Evolutionary conservation across 1,140 invertebrate species (phyloP), one percentile per base, ranked within the genome.

Genomic region (Drosophila serrata): DNA sequence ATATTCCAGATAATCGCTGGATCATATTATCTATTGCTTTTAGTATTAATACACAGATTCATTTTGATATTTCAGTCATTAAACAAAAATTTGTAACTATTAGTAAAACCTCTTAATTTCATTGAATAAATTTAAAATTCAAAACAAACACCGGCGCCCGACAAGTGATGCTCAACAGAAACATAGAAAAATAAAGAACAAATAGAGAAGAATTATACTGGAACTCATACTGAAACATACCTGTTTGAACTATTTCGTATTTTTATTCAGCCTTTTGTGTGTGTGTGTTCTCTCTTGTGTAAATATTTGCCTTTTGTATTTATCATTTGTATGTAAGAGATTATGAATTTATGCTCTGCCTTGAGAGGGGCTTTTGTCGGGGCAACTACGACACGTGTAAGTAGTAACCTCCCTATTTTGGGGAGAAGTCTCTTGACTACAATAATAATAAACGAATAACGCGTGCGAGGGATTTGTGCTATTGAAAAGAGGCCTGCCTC

Each of bases 261-360:
- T 27, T 43, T 13, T 24, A 22, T 40, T 46, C 48, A 27, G 15
- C 4, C 42, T 19, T 15, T 43, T 24, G 8, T 33, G 27, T 27
- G 43, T 17, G 31, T 19, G 37, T 11, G 6, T 24, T 31, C 40
- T 61, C 22, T 15, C 46, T 51, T 45, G 61, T 64, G 37, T 67
- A 67, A 69, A 69, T 69, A 67, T 67, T 69, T 69, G 46, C 22
- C 65, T 45, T 42, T 69, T 69, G 45, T 69, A 65, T 69, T 53
- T 65, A 67, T 53, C 61, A 46, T 67, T 53, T 67, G 51, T 67
- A 51, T 68, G 64, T 68, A 69, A 69, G 46, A 67, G 61, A 69
- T 69, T 69, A 67, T 67, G 35, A 67, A 65, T 65, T 65, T 69
- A 69, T 69, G 65, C 65, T 67, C 39, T 33, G 24, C 65, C 65